Evolutionary conservation across 2,888 invertebrate species (phyloP).

Genomic region (Sphinx pinastri): DNA sequence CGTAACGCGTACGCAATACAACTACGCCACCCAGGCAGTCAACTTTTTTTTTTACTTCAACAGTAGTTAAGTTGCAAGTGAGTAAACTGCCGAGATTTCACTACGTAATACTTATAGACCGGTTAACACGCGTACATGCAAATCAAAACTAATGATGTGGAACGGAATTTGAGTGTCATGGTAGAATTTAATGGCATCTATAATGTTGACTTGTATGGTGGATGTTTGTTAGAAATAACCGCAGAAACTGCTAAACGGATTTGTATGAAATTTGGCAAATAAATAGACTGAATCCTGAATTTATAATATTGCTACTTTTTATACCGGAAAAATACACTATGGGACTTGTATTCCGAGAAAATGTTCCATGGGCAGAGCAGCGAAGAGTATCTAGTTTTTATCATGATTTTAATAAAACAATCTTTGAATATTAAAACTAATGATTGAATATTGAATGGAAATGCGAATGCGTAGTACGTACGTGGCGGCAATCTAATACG

Average conservation of each 20-base stretch:
- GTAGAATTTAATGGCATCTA: background rate
- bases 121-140: background rate
- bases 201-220: too few species aligned
- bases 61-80: too few species aligned
- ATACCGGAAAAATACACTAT: too few species aligned
- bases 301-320: too few species aligned
- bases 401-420: background rate
- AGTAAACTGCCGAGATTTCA: background rate
- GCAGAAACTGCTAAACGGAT: background rate
- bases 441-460: background rate
- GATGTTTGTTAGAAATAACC: too few species aligned
- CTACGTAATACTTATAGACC: background rate
- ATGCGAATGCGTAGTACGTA: background rate
- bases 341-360: too few species aligned
- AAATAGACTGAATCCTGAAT: background rate
- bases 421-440: background rate
- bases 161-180: constrained; percentile 8
- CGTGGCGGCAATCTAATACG: constrained; percentile 6
- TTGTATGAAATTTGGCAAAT: background rate
- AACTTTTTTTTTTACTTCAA: too few species aligned
- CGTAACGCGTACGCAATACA: too few species aligned
- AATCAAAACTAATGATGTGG: constrained; percentile 8
- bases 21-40: too few species aligned
- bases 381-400: background rate
- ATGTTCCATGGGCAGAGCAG: too few species aligned